Evolutionary conservation across 2,888 invertebrate genomes (phyloP).

Genomic region (Zygothrica quintamaculata): DNA sequence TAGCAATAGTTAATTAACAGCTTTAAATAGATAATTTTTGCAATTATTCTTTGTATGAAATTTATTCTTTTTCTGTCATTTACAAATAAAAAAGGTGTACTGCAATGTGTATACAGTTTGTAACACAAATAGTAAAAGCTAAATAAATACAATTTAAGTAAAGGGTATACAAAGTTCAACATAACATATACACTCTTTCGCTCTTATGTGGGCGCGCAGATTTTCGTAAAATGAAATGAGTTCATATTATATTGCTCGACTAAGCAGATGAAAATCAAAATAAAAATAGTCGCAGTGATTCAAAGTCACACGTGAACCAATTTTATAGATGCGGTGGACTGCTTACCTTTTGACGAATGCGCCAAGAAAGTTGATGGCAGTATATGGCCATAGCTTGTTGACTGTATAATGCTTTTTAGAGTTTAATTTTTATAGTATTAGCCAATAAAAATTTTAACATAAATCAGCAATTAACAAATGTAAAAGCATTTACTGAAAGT

Average conservation of each 20-base stretch:
- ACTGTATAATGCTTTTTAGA: too few relatives aligned
- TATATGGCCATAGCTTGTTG: too few relatives aligned
- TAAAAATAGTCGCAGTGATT: slow-evolving; percentile 75
- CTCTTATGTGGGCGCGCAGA: slow-evolving; percentile 44
- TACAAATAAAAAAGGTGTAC: neutral
- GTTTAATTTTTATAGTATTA: too few relatives aligned
- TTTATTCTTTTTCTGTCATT: too few relatives aligned
- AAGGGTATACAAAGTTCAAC: slow-evolving; percentile 9
- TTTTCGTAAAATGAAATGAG: slow-evolving; percentile 54
- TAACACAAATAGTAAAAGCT: neutral
- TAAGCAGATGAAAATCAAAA: slow-evolving; percentile 68
- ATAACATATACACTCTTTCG: neutral
- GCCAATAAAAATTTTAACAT: slow-evolving; percentile 58
- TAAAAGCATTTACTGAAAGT: too few relatives aligned
- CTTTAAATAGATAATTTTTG: slow-evolving; percentile 60
- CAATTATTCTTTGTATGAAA: too few relatives aligned
- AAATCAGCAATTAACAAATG: too few relatives aligned
- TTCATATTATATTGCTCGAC: slow-evolving; percentile 48
- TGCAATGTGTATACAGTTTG: neutral
- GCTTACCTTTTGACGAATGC: slow-evolving; percentile 50
- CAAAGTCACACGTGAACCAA: slow-evolving; percentile 69
- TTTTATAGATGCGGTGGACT: slow-evolving; percentile 42
- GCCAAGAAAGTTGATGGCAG: slow-evolving; percentile 38
- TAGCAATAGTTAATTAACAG: slow-evolving; percentile 60
- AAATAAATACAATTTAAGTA: neutral